Evolutionary conservation across 1,140 invertebrate genomes (phyloP), one percentile per base, ranked within the genome.

Genomic region (Polypedilum vanderplanki): DNA sequence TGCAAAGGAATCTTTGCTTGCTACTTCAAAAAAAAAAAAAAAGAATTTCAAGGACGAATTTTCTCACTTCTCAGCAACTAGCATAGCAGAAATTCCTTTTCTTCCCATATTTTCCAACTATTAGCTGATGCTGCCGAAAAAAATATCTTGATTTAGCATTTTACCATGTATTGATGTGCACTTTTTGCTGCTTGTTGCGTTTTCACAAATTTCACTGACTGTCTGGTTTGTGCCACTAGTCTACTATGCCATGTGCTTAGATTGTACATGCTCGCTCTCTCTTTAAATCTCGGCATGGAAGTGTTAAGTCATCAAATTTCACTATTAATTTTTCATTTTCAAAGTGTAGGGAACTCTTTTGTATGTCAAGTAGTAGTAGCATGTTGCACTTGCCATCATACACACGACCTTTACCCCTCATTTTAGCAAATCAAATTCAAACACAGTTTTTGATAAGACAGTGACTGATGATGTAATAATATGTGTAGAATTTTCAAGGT

Each of bases 111-210:
- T n/a, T n/a, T n/a, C 46, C 46, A 57, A 57, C 46, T 57, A 57
- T 57, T 57, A 57, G 46, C 46, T 57, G 46, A 57, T 57, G 46
- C n/a, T 57, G 46, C 46, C 46, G 46, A 57, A 57, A 70, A 65
- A 67, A 70, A 70, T 18, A 70, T 70, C 65, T 70, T 70, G 65
- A 70, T 70, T 70, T 20, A 70, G 65, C 65, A 70, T 70, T 70
- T 57, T 57, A n/a, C 12, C n/a, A 57, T 57, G 46, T 57, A 57
- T 57, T 57, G 46, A 57, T 57, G 46, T 57, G 46, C 46, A 57
- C 46, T 57, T 57, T 57, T 57, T 57, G 46, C 46, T 57, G 46
- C 46, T 57, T 57, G 46, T 57, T 57, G 46, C 46, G 46, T 57
- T 57, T 57, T 57, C 12, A 33, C 9, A 57, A 57, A n/a, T 57